Evolutionary conservation across 2,888 invertebrate species (phyloP).

Genomic region (Galerucella nymphaeae): DNA sequence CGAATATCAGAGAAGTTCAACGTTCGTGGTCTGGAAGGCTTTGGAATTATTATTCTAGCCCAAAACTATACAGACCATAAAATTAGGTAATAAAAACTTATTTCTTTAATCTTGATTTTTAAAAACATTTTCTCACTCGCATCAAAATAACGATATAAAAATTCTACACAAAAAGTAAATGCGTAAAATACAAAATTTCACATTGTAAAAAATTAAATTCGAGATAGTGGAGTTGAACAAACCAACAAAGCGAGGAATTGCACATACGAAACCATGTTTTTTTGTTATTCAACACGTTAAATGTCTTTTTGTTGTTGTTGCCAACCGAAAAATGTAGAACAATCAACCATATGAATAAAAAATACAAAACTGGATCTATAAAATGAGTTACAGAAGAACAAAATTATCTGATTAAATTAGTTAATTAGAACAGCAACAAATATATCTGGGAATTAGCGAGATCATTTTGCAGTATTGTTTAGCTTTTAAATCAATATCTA

Average conservation of each 20-base stretch:
- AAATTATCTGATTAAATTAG: conserved; percentile 7
- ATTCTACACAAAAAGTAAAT: not conserved
- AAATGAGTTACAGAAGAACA: conserved; percentile 18
- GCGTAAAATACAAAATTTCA: conserved; percentile 1
- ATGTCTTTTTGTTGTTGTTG: conserved; percentile 19
- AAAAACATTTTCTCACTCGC: not conserved
- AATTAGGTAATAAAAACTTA: too few species aligned
- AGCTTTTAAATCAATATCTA: too few species aligned
- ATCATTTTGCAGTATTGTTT: too few species aligned
- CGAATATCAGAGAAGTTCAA: too few species aligned
- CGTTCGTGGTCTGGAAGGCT: too few species aligned
- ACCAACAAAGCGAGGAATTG: conserved; percentile 21
- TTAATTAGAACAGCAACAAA: not conserved
- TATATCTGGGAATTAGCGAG: not conserved
- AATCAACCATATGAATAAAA: conserved; percentile 24
- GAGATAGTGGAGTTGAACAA: conserved; percentile 24
- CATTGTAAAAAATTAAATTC: conserved; percentile 16
- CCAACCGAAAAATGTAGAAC: conserved; percentile 18
- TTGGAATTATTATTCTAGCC: too few species aligned
- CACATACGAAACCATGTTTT: conserved; percentile 15
- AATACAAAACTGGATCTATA: conserved; percentile 24
- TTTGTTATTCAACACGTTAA: conserved; percentile 14
- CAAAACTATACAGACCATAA: too few species aligned
- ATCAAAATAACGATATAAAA: not conserved
- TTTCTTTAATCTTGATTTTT: too few species aligned